Evolutionary conservation across 2,797 vertebrate species (phyloP).

Genomic region (Thamnophis elegans): DNA sequence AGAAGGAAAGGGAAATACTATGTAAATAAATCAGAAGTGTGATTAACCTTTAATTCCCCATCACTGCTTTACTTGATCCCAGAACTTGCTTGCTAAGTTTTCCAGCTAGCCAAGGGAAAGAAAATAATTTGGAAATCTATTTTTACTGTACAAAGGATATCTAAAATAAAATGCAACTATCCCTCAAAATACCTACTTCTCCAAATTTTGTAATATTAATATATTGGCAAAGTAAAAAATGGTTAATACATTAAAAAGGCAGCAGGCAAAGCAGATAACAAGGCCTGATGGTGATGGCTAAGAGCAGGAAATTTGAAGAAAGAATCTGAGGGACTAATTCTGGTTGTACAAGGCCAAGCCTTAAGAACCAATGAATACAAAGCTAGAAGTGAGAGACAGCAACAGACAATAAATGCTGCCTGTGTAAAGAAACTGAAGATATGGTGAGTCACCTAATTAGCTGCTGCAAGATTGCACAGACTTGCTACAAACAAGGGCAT

Average conservation of each 20-base stretch:
- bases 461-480: not conserved
- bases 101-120: not conserved
- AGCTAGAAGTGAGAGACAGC: not conserved
- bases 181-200: not conserved
- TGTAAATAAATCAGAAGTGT: not conserved
- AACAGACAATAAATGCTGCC: not conserved
- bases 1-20: not conserved
- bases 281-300: not conserved
- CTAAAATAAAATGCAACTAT: not conserved
- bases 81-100: not conserved
- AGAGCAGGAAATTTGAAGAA: not conserved
- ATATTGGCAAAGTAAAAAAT: not conserved
- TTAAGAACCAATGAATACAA: not conserved
- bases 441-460: not conserved
- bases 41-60: not conserved
- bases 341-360: not conserved
- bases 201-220: not conserved
- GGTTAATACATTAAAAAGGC: not conserved
- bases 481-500: not conserved
- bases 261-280: not conserved
- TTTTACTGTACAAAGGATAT: not conserved
- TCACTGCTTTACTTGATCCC: not conserved
- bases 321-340: not conserved
- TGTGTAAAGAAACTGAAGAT: not conserved
- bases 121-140: not conserved